These are phyloP conservation scores for Oostethus manadensis DNA, from an alignment of 2,113 vertebrate genomes.

Conservation along the genomic window DNA sequence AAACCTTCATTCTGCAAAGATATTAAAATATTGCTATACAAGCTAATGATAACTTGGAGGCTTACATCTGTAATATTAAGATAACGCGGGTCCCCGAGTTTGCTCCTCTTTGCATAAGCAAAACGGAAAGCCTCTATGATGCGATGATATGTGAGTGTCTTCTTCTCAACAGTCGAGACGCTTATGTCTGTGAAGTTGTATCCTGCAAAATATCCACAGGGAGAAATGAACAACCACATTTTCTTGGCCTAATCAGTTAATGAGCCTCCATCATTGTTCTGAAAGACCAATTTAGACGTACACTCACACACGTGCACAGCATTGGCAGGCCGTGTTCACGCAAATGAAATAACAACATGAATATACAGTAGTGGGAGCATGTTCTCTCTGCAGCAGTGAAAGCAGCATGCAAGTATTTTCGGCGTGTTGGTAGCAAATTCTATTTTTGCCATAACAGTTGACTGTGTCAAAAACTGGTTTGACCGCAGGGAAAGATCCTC, in stretches of 20 bases:
- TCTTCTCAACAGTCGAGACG: slow-evolving; percentile 72
- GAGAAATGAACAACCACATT: slow-evolving; percentile 22
- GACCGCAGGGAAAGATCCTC: slow-evolving; percentile 39
- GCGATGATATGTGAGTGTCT: slow-evolving; percentile 88
- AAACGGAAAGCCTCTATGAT: slow-evolving; percentile 94
- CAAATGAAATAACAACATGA: slow-evolving; percentile 2
- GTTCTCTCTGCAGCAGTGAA: slow-evolving; percentile 4
- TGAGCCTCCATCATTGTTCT: slow-evolving; percentile 14
- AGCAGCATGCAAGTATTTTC: slow-evolving; percentile 13
- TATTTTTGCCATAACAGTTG: slow-evolving; percentile 4
- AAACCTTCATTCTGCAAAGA: no score
- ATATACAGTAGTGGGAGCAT: no score
- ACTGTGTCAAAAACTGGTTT: slow-evolving; percentile 24
- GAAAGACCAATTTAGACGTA: slow-evolving; percentile 7
- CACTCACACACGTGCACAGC: background rate
- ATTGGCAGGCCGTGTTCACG: slow-evolving; percentile 15
- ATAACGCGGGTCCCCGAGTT: slow-evolving; percentile 87
- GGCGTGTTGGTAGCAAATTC: slow-evolving; percentile 4
- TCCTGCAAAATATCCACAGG: slow-evolving; percentile 68
- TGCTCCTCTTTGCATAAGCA: slow-evolving; percentile 89
- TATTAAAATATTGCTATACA: background rate
- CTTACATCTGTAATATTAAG: slow-evolving; percentile 82
- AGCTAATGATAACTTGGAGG: background rate
- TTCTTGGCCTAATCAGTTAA: slow-evolving; percentile 5
- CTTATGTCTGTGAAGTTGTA: slow-evolving; percentile 84